Percentiles rank a stretch among this genome's conserved stretches.
Conservation (phyloP, 2,888 invertebrate genomes). For the Heliconius cydno region DNA sequence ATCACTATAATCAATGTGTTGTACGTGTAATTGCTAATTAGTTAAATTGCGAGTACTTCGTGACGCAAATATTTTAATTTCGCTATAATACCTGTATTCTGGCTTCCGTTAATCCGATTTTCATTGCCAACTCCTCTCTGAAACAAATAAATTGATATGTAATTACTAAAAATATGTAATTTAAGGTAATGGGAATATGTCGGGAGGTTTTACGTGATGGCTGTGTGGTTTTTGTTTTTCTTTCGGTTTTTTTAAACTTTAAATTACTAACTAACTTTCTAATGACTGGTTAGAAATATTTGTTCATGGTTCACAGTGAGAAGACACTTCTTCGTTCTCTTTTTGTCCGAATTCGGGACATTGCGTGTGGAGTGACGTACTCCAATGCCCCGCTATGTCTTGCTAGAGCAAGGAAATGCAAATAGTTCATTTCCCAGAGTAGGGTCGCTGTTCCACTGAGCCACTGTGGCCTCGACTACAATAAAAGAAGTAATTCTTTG, state of each 20-base stretch:
- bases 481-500: too few relatives aligned
- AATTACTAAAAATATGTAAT: conserved; percentile 14
- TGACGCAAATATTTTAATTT: conserved; percentile 44
- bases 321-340: too few relatives aligned
- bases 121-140: conserved; percentile 97
- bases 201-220: not conserved
- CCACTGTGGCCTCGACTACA: too few relatives aligned
- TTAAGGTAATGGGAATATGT: conserved; percentile 3
- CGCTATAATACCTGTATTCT: conserved; percentile 91
- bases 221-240: not conserved
- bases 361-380: too few relatives aligned
- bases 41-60: conserved; percentile 36
- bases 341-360: too few relatives aligned
- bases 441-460: too few relatives aligned
- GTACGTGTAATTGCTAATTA: conserved; percentile 40
- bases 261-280: not conserved
- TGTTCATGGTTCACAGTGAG: too few relatives aligned
- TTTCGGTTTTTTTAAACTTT: not conserved
- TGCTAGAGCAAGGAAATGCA: too few relatives aligned
- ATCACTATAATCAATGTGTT: conserved; percentile 42
- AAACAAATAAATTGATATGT: conserved; percentile 70
- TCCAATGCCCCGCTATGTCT: too few relatives aligned
- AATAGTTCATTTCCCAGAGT: too few relatives aligned
- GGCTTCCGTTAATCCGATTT: conserved; percentile 96
- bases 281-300: too few relatives aligned